phyloP scores from a whole-genome alignment of 2,113 vertebrate genomes.

The Plecotus auritus region DNA sequence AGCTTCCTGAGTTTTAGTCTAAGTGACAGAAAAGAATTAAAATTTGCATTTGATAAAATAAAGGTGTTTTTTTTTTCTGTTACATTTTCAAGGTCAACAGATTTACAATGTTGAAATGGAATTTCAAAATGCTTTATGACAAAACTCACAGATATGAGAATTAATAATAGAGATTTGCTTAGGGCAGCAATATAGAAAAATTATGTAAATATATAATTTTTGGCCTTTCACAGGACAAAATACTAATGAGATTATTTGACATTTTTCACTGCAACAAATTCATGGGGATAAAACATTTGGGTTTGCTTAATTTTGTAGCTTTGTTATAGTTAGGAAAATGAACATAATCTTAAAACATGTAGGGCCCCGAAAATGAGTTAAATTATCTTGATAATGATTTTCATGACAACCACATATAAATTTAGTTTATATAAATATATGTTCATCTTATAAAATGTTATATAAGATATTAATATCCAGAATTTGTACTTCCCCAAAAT shows the following conservation, averaged over 20 bases:
- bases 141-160: conserved; percentile 2
- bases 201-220: not conserved
- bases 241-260: not conserved
- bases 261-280: not conserved
- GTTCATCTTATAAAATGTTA: not conserved
- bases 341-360: not conserved
- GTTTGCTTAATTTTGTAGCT: not conserved
- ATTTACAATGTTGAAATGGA: not conserved
- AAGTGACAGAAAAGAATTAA: not conserved
- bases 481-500: not conserved
- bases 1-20: not conserved
- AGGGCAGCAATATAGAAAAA: not conserved
- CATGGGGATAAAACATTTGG: not conserved
- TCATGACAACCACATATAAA: not conserved
- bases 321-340: not conserved
- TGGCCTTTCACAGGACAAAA: not conserved
- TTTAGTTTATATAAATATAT: not conserved
- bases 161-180: not conserved
- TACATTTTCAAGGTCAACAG: not conserved
- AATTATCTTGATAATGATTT: not conserved
- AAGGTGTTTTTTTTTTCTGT: not conserved
- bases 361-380: not conserved
- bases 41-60: not conserved
- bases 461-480: not conserved
- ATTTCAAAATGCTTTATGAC: conserved; percentile 9